A percentile compares a stretch with the other conserved stretches of the same genome.
Evolutionary conservation across 2,113 vertebrate genomes (phyloP).

Genomic region (Leucoraja erinaceus): DNA sequence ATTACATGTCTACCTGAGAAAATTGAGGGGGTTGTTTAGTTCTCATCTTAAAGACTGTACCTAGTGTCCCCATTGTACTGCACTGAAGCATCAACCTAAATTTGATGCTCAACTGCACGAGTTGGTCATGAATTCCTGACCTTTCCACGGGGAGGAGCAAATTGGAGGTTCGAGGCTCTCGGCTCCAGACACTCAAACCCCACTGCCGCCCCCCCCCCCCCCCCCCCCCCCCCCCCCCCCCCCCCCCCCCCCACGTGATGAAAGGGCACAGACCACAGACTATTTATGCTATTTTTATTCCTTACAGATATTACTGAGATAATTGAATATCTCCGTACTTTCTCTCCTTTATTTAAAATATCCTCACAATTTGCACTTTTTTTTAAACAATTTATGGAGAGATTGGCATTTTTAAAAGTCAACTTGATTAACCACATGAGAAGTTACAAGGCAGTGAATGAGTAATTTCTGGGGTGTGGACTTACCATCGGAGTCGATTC

Average conservation of each 20-base stretch:
- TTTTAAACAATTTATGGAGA: background rate
- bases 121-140: background rate
- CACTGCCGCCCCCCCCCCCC: background rate
- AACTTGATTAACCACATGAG: background rate
- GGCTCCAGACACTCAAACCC: no score
- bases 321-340: no score
- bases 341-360: background rate
- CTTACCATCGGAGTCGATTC: no score
- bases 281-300: no score
- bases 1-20: background rate
- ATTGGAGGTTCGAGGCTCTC: background rate
- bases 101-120: background rate
- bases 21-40: background rate
- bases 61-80: background rate
- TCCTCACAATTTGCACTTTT: background rate
- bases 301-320: no score
- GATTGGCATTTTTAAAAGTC: background rate
- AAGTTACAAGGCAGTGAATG: background rate
- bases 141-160: background rate
- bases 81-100: background rate
- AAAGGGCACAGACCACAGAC: background rate
- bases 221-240: background rate
- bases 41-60: background rate
- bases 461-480: no score
- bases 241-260: no score